Conservation (phyloP, 2,888 invertebrate genomes). For the Chrysina gloriosa region DNA sequence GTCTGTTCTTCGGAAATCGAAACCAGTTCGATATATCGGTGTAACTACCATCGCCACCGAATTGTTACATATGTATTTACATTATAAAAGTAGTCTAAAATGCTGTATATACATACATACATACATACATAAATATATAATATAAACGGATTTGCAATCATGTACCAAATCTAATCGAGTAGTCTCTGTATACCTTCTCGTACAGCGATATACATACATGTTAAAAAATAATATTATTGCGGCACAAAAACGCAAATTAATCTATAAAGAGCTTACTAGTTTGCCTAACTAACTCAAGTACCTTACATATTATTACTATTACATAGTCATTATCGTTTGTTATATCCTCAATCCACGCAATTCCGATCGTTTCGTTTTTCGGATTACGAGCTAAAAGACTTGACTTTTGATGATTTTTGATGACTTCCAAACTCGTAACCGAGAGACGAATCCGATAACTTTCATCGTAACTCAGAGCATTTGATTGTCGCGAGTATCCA, state of each 20-base stretch:
- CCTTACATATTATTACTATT: constrained; percentile 47
- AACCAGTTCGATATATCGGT: no score
- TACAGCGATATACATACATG: constrained; percentile 34
- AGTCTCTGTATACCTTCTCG: constrained; percentile 37
- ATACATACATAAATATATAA: neutral
- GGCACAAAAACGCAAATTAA: constrained; percentile 48
- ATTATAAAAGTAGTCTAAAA: constrained; percentile 8
- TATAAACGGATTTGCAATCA: constrained; percentile 38
- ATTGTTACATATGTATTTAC: constrained; percentile 27
- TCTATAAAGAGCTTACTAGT: constrained; percentile 57
- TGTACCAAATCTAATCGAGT: constrained; percentile 24
- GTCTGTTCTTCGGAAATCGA: no score
- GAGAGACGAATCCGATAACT: no score
- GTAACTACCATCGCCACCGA: neutral
- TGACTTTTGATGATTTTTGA: no score
- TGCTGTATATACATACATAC: constrained; percentile 18
- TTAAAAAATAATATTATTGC: constrained; percentile 34
- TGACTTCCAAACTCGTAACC: no score
- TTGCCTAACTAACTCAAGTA: constrained; percentile 51
- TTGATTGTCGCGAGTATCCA: no score
- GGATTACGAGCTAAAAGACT: no score
- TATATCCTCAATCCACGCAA: no score
- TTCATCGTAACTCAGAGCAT: no score
- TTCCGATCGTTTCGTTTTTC: no score
- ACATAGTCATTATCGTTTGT: no score